A percentile compares a stretch with the other conserved stretches of the same genome.
These are phyloP conservation scores for Netelia inedita DNA, from an alignment of 2,888 invertebrate genomes.

Conservation along the genomic window DNA sequence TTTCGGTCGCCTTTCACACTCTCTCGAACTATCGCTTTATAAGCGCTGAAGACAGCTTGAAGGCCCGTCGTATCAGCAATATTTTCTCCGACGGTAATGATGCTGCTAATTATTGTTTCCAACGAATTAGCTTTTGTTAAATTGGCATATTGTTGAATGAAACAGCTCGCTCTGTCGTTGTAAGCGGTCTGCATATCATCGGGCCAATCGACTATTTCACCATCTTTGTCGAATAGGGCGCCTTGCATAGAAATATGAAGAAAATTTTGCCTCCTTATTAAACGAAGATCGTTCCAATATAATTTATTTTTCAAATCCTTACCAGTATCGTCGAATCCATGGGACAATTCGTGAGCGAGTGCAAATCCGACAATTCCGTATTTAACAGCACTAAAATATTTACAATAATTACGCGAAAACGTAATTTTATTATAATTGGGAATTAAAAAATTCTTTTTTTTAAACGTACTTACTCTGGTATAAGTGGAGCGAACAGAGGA, in stretches of 20 bases:
- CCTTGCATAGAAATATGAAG: slow-evolving; percentile 22
- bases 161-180: slow-evolving; percentile 59
- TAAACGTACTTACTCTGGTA: slow-evolving; percentile 68
- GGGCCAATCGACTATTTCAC: slow-evolving; percentile 38
- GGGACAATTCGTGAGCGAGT: slow-evolving; percentile 73
- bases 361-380: slow-evolving; percentile 70
- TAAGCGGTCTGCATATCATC: slow-evolving; percentile 40
- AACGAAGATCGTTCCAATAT: neutral
- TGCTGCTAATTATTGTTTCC: slow-evolving; percentile 49
- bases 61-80: slow-evolving; percentile 71
- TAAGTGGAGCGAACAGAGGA: slow-evolving; percentile 65
- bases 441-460: neutral
- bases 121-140: slow-evolving; percentile 46
- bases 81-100: slow-evolving; percentile 67
- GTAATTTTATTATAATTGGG: neutral
- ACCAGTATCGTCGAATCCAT: slow-evolving; percentile 70
- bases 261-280: neutral
- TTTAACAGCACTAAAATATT: slow-evolving; percentile 67
- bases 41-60: slow-evolving; percentile 64
- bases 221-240: slow-evolving; percentile 59
- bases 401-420: neutral
- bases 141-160: slow-evolving; percentile 67
- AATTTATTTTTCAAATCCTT: neutral
- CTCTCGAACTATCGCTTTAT: slow-evolving; percentile 44
- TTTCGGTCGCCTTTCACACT: slow-evolving; percentile 47